Percentiles rank a stretch among this genome's conserved stretches.
Conservation (phyloP, 2,113 vertebrate genomes). For the Lophochroa leadbeateri region DNA sequence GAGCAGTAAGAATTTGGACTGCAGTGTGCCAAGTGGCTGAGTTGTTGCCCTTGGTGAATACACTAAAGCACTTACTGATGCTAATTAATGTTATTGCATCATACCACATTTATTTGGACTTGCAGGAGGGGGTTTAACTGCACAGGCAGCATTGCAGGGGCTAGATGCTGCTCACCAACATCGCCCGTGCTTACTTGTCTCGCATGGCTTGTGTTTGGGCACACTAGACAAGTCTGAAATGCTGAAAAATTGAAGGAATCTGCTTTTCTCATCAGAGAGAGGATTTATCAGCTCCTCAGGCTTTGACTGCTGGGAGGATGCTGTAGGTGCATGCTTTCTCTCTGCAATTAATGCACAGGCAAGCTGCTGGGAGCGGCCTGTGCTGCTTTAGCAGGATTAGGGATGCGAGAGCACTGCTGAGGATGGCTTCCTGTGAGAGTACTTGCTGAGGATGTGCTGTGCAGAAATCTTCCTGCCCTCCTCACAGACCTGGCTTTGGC, state of each 20-base stretch:
- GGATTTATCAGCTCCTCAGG: background rate
- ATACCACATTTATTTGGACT: background rate
- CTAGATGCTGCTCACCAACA: background rate
- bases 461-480: background rate
- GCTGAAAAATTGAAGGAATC: background rate
- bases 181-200: background rate
- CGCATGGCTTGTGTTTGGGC: accelerated
- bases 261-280: background rate
- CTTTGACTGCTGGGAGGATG: background rate
- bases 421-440: background rate
- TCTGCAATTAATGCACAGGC: background rate
- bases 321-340: background rate
- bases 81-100: conserved; percentile 37
- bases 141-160: background rate
- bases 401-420: background rate
- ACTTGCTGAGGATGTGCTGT: background rate
- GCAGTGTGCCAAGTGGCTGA: background rate
- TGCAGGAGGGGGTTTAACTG: background rate
- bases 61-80: background rate
- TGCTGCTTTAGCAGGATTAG: background rate
- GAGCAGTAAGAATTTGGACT: background rate
- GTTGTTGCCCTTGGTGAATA: background rate
- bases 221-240: background rate
- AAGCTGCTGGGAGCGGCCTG: background rate
- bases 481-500: background rate